Conservation (phyloP, 2,888 invertebrate species). For the Branchipolynoe longqiensis region DNA sequence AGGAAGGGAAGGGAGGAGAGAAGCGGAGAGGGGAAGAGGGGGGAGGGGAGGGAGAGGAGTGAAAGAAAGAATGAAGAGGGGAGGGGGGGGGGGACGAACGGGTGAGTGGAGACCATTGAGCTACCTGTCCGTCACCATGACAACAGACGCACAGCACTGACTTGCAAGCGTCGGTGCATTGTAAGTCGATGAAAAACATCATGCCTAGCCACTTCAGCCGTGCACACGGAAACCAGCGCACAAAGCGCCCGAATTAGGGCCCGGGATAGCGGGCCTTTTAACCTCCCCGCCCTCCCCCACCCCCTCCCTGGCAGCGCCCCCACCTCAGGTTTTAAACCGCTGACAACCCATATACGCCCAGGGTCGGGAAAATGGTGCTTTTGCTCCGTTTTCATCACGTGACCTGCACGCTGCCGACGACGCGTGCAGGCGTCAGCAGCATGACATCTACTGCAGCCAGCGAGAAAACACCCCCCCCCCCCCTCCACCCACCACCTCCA, state of each 20-base stretch:
- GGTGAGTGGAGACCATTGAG: not conserved
- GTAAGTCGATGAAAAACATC: slow-evolving; percentile 27
- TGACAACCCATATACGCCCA: too few species aligned
- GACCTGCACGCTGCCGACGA: not conserved
- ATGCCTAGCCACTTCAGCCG: not conserved
- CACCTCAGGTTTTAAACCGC: too few species aligned
- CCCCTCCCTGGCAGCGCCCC: not conserved
- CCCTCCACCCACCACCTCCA: not conserved
- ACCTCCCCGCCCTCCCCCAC: not conserved
- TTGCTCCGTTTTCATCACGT: not conserved
- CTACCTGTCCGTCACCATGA: slow-evolving; percentile 33
- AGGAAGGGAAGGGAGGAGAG: too few species aligned
- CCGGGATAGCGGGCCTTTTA: too few species aligned
- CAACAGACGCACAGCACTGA: not conserved
- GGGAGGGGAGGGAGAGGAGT: too few species aligned
- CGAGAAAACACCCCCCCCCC: not conserved
- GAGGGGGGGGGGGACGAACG: too few species aligned
- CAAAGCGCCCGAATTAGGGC: slow-evolving; percentile 11
- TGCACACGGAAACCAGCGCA: not conserved
- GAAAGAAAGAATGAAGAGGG: too few species aligned
- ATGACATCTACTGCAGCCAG: too few species aligned
- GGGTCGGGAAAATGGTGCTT: too few species aligned
- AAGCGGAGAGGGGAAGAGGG: too few species aligned
- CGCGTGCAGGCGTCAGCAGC: not conserved
- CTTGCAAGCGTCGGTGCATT: not conserved